phyloP scores from a whole-genome alignment of 1,140 invertebrate species.

The Antheraea mylitta region DNA sequence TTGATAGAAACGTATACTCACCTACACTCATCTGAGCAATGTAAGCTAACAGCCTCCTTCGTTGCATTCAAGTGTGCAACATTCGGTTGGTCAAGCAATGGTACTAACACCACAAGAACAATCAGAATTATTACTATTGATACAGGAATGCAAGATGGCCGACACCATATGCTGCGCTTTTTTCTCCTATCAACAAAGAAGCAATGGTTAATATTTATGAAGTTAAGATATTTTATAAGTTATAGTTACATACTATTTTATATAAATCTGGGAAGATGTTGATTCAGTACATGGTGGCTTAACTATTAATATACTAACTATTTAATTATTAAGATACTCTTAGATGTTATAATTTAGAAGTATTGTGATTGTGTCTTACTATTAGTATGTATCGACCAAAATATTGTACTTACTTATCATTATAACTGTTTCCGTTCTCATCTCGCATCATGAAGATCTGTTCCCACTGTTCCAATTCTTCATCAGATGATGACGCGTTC shows the following conservation, averaged over 20 bases:
- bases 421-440: conserved; percentile 75
- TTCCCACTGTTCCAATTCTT: conserved; percentile 80
- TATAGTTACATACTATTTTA: no score
- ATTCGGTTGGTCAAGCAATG: conserved; percentile 83
- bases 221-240: no score
- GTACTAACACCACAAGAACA: conserved; percentile 86
- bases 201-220: no score
- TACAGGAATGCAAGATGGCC: conserved; percentile 89
- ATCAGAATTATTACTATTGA: conserved; percentile 87
- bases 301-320: no score
- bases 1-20: conserved; percentile 31
- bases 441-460: conserved; percentile 80
- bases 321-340: no score
- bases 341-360: not conserved
- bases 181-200: conserved; percentile 55
- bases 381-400: not conserved
- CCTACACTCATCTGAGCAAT: conserved; percentile 80
- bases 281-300: no score
- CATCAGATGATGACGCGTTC: conserved; percentile 77
- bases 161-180: conserved; percentile 80
- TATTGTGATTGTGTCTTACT: no score
- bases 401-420: conserved; percentile 58
- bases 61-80: conserved; percentile 39
- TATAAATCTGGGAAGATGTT: no score
- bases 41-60: conserved; percentile 41